These are phyloP conservation scores for Lepidurus couesii DNA, from an alignment of 1,140 invertebrate species.

Conservation along the genomic window DNA sequence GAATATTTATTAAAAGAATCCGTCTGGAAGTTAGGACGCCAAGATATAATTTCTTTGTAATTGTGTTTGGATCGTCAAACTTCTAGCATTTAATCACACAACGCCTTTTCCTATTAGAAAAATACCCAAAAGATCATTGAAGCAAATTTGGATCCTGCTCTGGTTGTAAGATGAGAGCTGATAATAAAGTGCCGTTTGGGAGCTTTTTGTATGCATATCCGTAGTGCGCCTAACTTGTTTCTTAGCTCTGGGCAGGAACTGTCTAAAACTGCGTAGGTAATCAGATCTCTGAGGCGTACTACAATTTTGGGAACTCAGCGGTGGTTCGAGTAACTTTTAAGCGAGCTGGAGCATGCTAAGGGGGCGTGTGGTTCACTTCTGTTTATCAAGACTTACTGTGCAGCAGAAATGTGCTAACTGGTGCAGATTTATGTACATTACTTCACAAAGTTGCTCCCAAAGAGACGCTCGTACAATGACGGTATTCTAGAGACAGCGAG, in stretches of 20 bases:
- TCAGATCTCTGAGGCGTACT: slow-evolving; percentile 3
- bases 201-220: neutral
- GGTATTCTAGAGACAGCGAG: neutral
- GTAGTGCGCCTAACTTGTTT: neutral
- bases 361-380: neutral
- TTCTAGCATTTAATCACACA: no score
- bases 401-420: slow-evolving; percentile 9
- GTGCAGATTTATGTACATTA: slow-evolving; percentile 7
- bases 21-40: no score
- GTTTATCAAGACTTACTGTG: slow-evolving; percentile 13
- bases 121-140: no score
- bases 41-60: no score
- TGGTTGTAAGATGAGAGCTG: no score
- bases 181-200: neutral
- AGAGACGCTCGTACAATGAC: neutral
- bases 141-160: no score
- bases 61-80: no score
- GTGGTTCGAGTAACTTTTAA: neutral
- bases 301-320: neutral
- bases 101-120: no score
- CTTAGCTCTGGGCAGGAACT: neutral
- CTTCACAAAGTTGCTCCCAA: neutral
- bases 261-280: neutral
- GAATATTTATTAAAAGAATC: no score
- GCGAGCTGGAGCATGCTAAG: neutral